Percentiles rank a stretch among this genome's conserved stretches.
phyloP scores from a whole-genome alignment of 2,888 invertebrate species.

The Papilio demoleus region DNA sequence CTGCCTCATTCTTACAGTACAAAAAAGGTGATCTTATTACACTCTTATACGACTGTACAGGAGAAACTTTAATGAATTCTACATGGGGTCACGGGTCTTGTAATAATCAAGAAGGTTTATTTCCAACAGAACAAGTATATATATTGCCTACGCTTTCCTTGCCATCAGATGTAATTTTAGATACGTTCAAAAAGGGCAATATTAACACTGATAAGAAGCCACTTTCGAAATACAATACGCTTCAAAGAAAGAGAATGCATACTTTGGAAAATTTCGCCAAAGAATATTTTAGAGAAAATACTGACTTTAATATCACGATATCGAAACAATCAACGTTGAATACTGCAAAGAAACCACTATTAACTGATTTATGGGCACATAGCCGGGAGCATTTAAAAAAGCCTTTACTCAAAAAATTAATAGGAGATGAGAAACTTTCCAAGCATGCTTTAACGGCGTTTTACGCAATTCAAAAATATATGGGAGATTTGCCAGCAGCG shows the following conservation, averaged over 20 bases:
- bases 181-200: slow-evolving; percentile 85
- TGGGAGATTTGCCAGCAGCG: slow-evolving; percentile 96
- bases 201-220: slow-evolving; percentile 72
- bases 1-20: slow-evolving; percentile 83
- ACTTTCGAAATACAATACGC: slow-evolving; percentile 78
- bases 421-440: slow-evolving; percentile 87
- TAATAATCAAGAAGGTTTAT: slow-evolving; percentile 89
- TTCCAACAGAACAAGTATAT: slow-evolving; percentile 93
- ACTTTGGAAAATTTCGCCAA: slow-evolving; percentile 93
- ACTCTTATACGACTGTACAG: slow-evolving; percentile 88
- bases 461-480: slow-evolving; percentile 88
- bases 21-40: slow-evolving; percentile 92
- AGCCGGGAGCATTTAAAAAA: slow-evolving; percentile 91
- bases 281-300: slow-evolving; percentile 89
- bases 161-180: slow-evolving; percentile 88
- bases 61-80: slow-evolving; percentile 88
- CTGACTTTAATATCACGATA: slow-evolving; percentile 77
- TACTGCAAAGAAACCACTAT: slow-evolving; percentile 85
- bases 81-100: slow-evolving; percentile 89
- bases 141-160: slow-evolving; percentile 91
- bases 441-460: slow-evolving; percentile 90
- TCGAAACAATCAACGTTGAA: slow-evolving; percentile 86
- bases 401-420: slow-evolving; percentile 90
- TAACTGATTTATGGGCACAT: slow-evolving; percentile 92
- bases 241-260: slow-evolving; percentile 88